Base-by-base conservation (phyloP, 2,797 vertebrate species). In the Myripristis murdjan region DNA sequence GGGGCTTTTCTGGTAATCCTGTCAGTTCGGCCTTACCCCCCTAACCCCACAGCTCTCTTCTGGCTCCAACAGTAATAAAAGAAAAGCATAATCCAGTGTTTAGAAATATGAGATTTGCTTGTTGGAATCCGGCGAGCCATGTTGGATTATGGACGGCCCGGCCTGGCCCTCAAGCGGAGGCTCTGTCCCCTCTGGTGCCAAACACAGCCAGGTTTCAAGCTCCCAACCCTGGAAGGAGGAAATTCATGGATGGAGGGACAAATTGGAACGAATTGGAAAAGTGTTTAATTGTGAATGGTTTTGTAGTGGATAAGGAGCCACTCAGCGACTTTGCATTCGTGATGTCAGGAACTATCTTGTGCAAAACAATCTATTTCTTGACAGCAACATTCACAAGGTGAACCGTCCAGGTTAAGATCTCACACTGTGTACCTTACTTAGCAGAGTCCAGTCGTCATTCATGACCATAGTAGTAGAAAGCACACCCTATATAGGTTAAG, bases 41-140 rank as follows among this genome's bases (percentile, higher is more conserved):
- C 68, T 60, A 81, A 73, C 84, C 87, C 72, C 43, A 6, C 59
- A 73, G 83, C 76, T 80, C 83, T 81, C 62, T 67, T 84, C 26
- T 76, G 67, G 78, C 77, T 83, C 56, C 89, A 91, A 87, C 93
- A 95, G 94, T 96, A 97, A 96, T 96, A 96, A 96, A 95, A 94
- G 89, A 93, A 93, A 90, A 91, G 78, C 90, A 95, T 96, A 97
- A 97, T 96, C 95, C 95, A 93, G 89, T 95, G 94, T 96, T 96
- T 94, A 94, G 94, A 92, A 96, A 95, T 95, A 95, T 95, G 93
- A 96, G 94, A 96, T 96, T 95, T 96, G 81, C 91, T 95, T 92
- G 92, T 93, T 90, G 92, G 93, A 95, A 95, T 94, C 95, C 91
- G 92, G 76, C 69, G 88, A 91, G 87, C 86, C 77, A 72, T 77